Conservation (phyloP, 2,888 invertebrate genomes). For the Eulithis testata region DNA sequence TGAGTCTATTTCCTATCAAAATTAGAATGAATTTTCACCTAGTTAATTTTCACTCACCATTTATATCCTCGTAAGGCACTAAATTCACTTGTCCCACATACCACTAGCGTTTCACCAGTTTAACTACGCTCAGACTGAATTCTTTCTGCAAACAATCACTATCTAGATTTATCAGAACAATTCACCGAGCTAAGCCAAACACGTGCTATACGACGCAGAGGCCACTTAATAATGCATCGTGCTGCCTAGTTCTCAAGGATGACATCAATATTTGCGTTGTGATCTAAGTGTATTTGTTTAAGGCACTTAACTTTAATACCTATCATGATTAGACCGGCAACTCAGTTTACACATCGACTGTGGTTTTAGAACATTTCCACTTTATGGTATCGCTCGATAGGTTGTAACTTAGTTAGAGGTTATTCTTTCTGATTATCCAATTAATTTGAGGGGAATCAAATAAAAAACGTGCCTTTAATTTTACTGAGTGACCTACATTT, state of each 20-base stretch:
- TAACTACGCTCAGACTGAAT: not conserved
- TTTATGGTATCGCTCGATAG: slow-evolving; percentile 2
- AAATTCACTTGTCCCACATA: not conserved
- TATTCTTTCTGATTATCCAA: slow-evolving; percentile 12
- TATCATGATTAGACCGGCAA: not conserved
- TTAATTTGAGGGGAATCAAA: slow-evolving; percentile 12
- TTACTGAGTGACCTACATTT: not conserved
- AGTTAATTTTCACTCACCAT: too few relatives aligned
- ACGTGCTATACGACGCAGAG: slow-evolving; percentile 21
- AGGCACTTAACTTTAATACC: slow-evolving; percentile 18
- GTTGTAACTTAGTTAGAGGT: not conserved
- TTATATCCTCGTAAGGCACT: too few relatives aligned
- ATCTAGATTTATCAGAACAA: slow-evolving; percentile 16
- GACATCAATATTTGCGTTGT: slow-evolving; percentile 43
- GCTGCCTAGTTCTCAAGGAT: slow-evolving; percentile 21
- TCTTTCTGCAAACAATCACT: slow-evolving; percentile 11
- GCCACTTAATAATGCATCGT: slow-evolving; percentile 24
- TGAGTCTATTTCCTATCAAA: too few relatives aligned
- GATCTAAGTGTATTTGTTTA: slow-evolving; percentile 31
- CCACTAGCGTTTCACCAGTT: not conserved
- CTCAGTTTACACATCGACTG: not conserved
- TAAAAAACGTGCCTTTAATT: not conserved
- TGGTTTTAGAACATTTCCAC: too few relatives aligned
- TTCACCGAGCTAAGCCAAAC: slow-evolving; percentile 10
- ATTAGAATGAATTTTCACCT: too few relatives aligned